Conservation (phyloP, 1,140 invertebrate genomes). For the Kradibia gibbosae region DNA sequence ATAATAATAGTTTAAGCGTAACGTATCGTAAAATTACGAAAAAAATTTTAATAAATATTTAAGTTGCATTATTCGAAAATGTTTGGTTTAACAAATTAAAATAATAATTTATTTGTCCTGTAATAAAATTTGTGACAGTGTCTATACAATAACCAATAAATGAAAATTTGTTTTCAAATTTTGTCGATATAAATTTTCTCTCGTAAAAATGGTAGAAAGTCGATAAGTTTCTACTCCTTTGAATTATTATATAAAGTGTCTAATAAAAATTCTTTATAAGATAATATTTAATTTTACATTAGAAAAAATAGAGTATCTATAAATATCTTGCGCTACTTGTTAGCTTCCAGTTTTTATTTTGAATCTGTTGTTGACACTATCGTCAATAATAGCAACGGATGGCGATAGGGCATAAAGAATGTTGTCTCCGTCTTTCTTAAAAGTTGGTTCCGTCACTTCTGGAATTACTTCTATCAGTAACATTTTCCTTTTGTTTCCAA, state of each 20-base stretch:
- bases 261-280: slow-evolving; percentile 39
- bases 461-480: slow-evolving; percentile 77
- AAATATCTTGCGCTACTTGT: slow-evolving; percentile 43
- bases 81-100: slow-evolving; percentile 43
- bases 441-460: slow-evolving; percentile 75
- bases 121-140: slow-evolving; percentile 39
- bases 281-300: slow-evolving; percentile 45
- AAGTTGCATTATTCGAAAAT: slow-evolving; percentile 38
- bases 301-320: slow-evolving; percentile 44
- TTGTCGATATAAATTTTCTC: neutral
- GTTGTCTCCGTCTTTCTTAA: slow-evolving; percentile 76
- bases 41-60: slow-evolving; percentile 46
- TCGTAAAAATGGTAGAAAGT: slow-evolving; percentile 24
- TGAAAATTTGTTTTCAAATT: slow-evolving; percentile 6
- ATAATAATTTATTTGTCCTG: slow-evolving; percentile 45
- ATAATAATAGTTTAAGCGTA: slow-evolving; percentile 34
- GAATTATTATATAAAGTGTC: slow-evolving; percentile 8
- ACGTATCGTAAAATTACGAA: slow-evolving; percentile 18
- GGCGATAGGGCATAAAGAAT: slow-evolving; percentile 75
- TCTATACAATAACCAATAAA: slow-evolving; percentile 37
- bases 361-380: slow-evolving; percentile 56
- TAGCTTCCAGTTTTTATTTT: slow-evolving; percentile 58
- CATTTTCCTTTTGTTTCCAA: slow-evolving; percentile 80
- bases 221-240: slow-evolving; percentile 10
- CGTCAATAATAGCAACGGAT: slow-evolving; percentile 64